Conservation (phyloP, 1,140 invertebrate species). For the Eueides isabella region DNA sequence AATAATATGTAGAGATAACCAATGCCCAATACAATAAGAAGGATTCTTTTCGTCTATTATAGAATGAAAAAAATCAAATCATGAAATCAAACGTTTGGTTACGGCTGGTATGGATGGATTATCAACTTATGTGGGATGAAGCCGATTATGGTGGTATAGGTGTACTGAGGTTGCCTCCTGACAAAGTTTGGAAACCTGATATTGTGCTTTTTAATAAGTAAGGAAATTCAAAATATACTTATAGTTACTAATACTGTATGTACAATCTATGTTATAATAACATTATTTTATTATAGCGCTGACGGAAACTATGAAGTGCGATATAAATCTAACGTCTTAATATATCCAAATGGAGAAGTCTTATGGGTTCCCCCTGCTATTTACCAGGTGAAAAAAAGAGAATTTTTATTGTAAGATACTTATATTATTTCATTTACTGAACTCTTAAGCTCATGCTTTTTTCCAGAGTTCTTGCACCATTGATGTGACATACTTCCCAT, state of each 20-base stretch:
- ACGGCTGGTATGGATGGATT: slow-evolving; percentile 98
- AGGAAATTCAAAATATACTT: slow-evolving; percentile 67
- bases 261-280: not conserved
- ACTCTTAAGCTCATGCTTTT: slow-evolving; percentile 17
- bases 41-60: slow-evolving; percentile 68
- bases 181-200: slow-evolving; percentile 99
- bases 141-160: slow-evolving; percentile 98
- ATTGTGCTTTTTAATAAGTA: slow-evolving; percentile 99
- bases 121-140: slow-evolving; percentile 98
- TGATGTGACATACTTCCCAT: slow-evolving; percentile 99
- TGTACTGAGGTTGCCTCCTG: slow-evolving; percentile 96
- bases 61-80: slow-evolving; percentile 99
- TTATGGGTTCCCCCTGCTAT: slow-evolving; percentile 99
- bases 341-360: slow-evolving; percentile 95
- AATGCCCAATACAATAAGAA: no score
- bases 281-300: slow-evolving; percentile 86
- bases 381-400: slow-evolving; percentile 87
- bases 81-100: slow-evolving; percentile 99
- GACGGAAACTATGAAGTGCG: slow-evolving; percentile 98
- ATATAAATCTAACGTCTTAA: slow-evolving; percentile 98
- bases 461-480: slow-evolving; percentile 98
- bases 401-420: not conserved
- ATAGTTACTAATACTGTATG: not conserved
- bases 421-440: slow-evolving; percentile 3
- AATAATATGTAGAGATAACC: no score